Percentiles rank a stretch among this genome's conserved stretches.
phyloP scores from a whole-genome alignment of 2,888 invertebrate genomes.

The Drosophila putrida region DNA sequence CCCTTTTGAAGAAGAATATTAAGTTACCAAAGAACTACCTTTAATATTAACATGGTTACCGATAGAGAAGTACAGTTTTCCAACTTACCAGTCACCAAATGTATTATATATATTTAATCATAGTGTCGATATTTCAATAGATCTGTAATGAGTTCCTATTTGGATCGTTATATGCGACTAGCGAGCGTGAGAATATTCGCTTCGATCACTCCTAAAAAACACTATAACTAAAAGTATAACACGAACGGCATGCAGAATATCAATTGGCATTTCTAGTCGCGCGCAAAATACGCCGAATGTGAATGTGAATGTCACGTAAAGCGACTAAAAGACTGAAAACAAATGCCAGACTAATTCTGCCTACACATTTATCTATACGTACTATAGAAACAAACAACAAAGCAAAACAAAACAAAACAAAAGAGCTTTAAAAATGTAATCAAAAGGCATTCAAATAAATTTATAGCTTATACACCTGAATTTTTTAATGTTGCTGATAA shows the following conservation, averaged over 20 bases:
- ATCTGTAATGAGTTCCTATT: slow-evolving; percentile 21
- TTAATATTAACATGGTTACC: neutral
- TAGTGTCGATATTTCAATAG: slow-evolving; percentile 9
- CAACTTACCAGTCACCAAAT: slow-evolving; percentile 46
- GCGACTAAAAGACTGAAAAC: slow-evolving; percentile 43
- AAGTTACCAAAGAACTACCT: slow-evolving; percentile 15
- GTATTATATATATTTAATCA: neutral
- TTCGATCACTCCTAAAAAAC: slow-evolving; percentile 37
- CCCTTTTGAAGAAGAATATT: slow-evolving; percentile 7
- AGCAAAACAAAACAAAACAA: slow-evolving; percentile 18
- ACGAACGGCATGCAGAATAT: slow-evolving; percentile 49
- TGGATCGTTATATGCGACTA: slow-evolving; percentile 7
- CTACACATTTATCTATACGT: slow-evolving; percentile 23
- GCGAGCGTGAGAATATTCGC: slow-evolving; percentile 75
- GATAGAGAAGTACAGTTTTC: neutral
- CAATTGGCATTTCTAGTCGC: slow-evolving; percentile 47
- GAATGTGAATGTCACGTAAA: slow-evolving; percentile 71
- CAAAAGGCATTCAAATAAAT: slow-evolving; percentile 17
- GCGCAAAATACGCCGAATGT: slow-evolving; percentile 50
- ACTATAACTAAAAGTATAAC: slow-evolving; percentile 23
- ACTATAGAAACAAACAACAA: slow-evolving; percentile 13
- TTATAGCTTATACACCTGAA: slow-evolving; percentile 5
- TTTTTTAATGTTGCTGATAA: slow-evolving; percentile 2
- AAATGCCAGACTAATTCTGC: slow-evolving; percentile 26
- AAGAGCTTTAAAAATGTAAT: slow-evolving; percentile 9